Base-by-base conservation (phyloP, 1,140 invertebrate genomes). In the Pachypeltis micranthus region DNA sequence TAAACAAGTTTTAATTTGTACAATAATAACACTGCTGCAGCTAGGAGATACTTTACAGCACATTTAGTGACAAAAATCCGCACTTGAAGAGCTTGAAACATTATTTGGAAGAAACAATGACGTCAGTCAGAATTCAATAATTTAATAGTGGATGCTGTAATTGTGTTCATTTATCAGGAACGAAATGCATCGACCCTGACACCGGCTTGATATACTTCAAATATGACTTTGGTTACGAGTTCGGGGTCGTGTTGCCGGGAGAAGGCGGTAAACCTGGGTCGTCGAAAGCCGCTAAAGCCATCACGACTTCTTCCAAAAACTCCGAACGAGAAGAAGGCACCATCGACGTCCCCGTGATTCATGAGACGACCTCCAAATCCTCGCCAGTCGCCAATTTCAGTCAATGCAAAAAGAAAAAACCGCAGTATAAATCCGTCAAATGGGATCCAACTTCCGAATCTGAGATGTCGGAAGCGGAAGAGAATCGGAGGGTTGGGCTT, bases 181-280 rank as follows among this genome's bases (percentile, higher is more conserved):
- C 84, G 65, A 87, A 87, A 74, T 84, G 85, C 71, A 82, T 86
- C 67, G 85, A 88, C 74, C 84, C 84, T 65, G 83, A 86, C 68
- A 86, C 84, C 25, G 85, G 85, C 65, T 76, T 89, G 28, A 86
- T 88, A 70, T 88, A 88, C 75, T 88, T 88, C 78, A 88, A 89
- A 74, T 88, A 88, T 71, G 86, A 88, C 75, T 89, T 89, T 70
- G 86, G 86, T 63, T 89, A 88, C 72, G 86, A 89, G 72, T 88
- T 88, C 70, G 86, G 86, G 59, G 80, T 88, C 61, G 78, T 87
- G 27, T 74, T 85, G 31, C 85, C 86, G 2, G 84, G 84, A 26
- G 83, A 85, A 72, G 78, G 80, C 44, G 57, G 28, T n/a, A 63
- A 62, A n/a, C 26, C 57, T 28, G 63, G 62, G 34, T 57, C 28